A percentile compares a stretch with the other conserved stretches of the same genome.
These are phyloP conservation scores for Eriosoma lanigerum DNA, from an alignment of 1,140 invertebrate species.

Conservation along the genomic window DNA sequence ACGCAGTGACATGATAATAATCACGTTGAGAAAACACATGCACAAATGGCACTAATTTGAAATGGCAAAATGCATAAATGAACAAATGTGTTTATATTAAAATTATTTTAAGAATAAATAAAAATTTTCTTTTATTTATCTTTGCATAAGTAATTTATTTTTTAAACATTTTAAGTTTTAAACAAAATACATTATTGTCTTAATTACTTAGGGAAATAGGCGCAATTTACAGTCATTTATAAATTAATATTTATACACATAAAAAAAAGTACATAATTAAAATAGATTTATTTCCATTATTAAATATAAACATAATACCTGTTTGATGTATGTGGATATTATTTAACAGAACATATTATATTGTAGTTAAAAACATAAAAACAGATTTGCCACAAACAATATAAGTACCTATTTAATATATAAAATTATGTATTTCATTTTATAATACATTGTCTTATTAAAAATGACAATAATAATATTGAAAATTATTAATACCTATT, in stretches of 20 bases:
- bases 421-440: neutral
- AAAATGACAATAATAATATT: too few species aligned
- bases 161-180: conserved; percentile 9
- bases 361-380: neutral
- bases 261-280: conserved; percentile 5
- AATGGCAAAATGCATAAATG: conserved; percentile 1
- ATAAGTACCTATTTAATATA: neutral
- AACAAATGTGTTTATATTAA: neutral
- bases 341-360: neutral
- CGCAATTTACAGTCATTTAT: neutral
- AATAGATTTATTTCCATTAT: neutral
- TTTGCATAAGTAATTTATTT: conserved; percentile 18
- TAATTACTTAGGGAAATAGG: neutral
- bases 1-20: conserved; percentile 28
- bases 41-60: conserved; percentile 10
- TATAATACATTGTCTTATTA: too few species aligned
- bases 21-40: conserved; percentile 49
- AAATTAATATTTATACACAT: neutral
- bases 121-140: neutral
- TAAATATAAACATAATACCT: neutral
- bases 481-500: too few species aligned
- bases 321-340: neutral
- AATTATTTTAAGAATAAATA: neutral
- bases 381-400: neutral
- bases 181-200: conserved; percentile 36